Base-by-base conservation (phyloP, 2,113 vertebrate species). In the Pithys albifrons region DNA sequence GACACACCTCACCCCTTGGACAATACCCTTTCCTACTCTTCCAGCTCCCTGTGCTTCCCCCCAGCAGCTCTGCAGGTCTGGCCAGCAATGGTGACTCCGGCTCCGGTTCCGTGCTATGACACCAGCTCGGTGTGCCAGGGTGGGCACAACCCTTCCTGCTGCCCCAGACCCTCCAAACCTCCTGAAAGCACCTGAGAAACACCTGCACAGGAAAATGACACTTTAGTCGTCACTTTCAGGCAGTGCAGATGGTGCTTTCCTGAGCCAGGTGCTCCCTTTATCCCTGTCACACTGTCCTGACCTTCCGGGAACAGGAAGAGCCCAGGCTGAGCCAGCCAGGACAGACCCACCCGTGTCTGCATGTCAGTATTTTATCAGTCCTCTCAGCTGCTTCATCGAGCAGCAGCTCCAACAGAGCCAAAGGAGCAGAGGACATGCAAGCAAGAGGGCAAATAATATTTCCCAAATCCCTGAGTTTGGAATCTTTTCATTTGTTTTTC, bases 21-120 rank as follows among this genome's bases (percentile, higher is more conserved):
- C 29, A 72, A 23, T 0, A 31, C 3, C 43, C 55, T 1, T 31
- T 14, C 41, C 59, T 18, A 6, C 7, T 23, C 4, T 17, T 27
- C 1, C 3, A 46, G 39, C 59, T 61, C 29, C 41, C 81, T 27
- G 15, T 39, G 29, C n/a, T 11, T 28, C n/a, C 58, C 10, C 20
- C 54, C 2, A 3, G 57, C 45, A 52, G 69, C 8, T 4, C 1
- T 33, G 10, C 3, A 3, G 72, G 28, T 52, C 59, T 0, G 0
- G 49, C 27, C 0, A 0, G 55, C 52, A 52, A 84, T 1, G 27
- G 73, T 7, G 69, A n/a, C 41, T 24, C 46, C 5, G 51, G 71
- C 41, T 24, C 46, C 5, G 51, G 71, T 45, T 61, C 17, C 4
- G 0, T 2, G 33, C 57, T 15, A 12, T 1, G 39, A 24, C 58